Evolutionary conservation across 2,797 vertebrate genomes (phyloP).

Genomic region (Kryptopterus vitreolus): DNA sequence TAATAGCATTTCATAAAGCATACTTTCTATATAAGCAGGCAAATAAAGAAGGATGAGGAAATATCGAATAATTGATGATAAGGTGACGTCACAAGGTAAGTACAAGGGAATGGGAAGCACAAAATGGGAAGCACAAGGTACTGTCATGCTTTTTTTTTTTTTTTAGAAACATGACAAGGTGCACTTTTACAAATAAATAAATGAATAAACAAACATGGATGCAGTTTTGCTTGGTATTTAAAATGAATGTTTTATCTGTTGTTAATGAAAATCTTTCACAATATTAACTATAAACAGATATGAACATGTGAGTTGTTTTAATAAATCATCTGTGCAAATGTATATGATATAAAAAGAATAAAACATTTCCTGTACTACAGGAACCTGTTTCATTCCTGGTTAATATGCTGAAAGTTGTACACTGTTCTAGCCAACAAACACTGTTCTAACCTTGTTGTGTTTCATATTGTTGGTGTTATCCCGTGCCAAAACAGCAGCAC

Average conservation of each 20-base stretch:
- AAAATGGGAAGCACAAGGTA: no score
- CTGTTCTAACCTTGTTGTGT: neutral
- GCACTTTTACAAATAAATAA: neutral
- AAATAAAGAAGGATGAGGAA: no score
- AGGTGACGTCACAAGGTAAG: no score
- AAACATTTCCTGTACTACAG: neutral
- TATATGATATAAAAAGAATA: neutral
- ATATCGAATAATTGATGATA: neutral
- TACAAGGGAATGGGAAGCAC: no score
- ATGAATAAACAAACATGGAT: neutral
- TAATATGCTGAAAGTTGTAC: neutral
- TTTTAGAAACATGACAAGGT: neutral
- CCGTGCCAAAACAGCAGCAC: constrained; percentile 45
- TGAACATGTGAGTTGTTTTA: no score
- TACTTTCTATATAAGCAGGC: no score
- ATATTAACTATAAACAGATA: neutral
- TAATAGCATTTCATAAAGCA: neutral
- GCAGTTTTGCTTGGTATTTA: neutral
- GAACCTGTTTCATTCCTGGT: neutral
- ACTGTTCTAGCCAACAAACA: neutral
- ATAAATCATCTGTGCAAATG: neutral
- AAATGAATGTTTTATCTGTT: neutral
- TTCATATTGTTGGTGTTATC: neutral
- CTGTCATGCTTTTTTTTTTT: no score
- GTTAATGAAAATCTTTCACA: neutral